Evolutionary conservation across 2,888 invertebrate species (phyloP), one percentile per base, ranked within the genome.

Genomic region (Lymantria dispar): DNA sequence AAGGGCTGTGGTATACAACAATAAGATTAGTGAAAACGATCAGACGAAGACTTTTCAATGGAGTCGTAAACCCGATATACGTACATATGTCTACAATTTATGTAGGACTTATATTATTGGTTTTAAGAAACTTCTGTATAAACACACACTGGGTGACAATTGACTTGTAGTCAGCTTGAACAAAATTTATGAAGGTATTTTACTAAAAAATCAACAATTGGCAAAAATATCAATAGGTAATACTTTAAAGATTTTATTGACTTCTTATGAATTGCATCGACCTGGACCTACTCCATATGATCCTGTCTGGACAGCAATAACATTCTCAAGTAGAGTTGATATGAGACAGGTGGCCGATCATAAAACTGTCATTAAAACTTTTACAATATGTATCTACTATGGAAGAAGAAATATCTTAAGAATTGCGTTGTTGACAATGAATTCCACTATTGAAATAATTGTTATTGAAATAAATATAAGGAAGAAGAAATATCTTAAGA

Each of bases 41-140:
- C 78, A 62, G 63, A 61, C 60, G 62, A 59, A 62, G 54, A 61
- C n/a, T n/a, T 66, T 72, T 87, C 73, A 86, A 88, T 87, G 83
- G 88, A 87, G 87, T 75, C 85, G 86, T 88, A 87, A 87, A 87
- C 66, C 60, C 68, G 72, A 72, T 74, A 65, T 61, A 69, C 61
- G 58, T 72, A 68, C 69, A 58, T 57, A 60, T 67, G 68, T 67
- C 59, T 54, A 58, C 73, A 73, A 87, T 87, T 87, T 87, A 87
- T 80, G 82, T 73, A 80, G 78, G 74, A 5, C 87, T 87, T 88
- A 87, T 87, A 70, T 51, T 50, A 56, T 62, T 64, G 68, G 68
- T 75, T 80, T 75, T 69, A 69, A 72, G 73, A 83, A 83, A 83
- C 83, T 83, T 63, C 80, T 83, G 80, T 79, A 82, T 74, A 85